Conservation (phyloP, 2,797 vertebrate genomes). For the Micrastur ruficollis region DNA sequence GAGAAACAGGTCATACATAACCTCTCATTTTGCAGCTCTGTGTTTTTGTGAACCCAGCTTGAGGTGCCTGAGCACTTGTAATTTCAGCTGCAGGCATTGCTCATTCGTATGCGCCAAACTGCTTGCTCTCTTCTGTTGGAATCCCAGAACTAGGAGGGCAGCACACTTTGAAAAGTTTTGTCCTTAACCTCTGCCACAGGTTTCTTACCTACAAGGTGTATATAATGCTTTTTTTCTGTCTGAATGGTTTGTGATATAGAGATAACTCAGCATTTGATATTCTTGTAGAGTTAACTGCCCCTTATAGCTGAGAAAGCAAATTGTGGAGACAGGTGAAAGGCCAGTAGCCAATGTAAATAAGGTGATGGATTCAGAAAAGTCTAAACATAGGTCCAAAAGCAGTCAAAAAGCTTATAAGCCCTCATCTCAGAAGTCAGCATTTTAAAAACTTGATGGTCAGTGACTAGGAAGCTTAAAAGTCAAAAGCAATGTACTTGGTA, state of each 20-base stretch:
- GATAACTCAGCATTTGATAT: not conserved
- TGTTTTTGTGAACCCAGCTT: not conserved
- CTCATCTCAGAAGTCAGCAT: not conserved
- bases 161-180: not conserved
- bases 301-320: conserved; percentile 6
- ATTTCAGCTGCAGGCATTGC: not conserved
- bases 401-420: not conserved
- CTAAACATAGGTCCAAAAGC: not conserved
- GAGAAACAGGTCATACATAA: not conserved
- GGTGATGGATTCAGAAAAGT: not conserved
- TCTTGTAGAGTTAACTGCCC: not conserved
- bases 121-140: not conserved
- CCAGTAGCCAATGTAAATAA: not conserved
- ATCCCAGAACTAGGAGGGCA: not conserved
- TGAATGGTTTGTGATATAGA: not conserved
- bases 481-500: not conserved
- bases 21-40: not conserved
- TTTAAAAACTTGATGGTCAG: not conserved
- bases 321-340: not conserved
- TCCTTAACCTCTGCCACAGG: not conserved
- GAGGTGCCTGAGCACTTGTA: not conserved
- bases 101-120: not conserved
- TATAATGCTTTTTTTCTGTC: not conserved
- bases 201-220: not conserved
- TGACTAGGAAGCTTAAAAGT: not conserved